phyloP scores from a whole-genome alignment of 2,797 vertebrate genomes.

The Semaprochilodus insignis region DNA sequence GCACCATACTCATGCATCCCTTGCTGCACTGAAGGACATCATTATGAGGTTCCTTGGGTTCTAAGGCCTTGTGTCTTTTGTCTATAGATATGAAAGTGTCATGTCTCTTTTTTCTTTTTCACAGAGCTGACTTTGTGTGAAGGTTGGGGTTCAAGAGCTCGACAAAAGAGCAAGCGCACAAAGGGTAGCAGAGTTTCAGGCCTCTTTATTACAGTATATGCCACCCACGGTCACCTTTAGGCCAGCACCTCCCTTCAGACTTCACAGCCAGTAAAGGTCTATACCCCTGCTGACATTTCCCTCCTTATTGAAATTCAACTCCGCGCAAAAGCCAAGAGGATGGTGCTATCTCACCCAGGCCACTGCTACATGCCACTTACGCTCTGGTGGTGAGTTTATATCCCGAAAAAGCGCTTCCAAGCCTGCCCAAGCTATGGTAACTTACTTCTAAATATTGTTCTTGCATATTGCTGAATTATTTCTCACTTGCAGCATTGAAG shows the following conservation, averaged over 20 bases:
- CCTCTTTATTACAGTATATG: constrained; percentile 50
- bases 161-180: constrained; percentile 53
- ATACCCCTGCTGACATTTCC: constrained; percentile 54
- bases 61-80: constrained; percentile 44
- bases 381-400: not conserved
- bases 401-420: not conserved
- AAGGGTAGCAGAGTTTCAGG: constrained; percentile 23
- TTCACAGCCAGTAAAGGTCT: constrained; percentile 55
- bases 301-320: constrained; percentile 50
- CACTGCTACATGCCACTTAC: not conserved
- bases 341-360: constrained; percentile 8
- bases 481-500: not conserved
- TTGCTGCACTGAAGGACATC: constrained; percentile 29
- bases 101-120: constrained; percentile 37
- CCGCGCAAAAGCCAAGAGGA: constrained; percentile 14
- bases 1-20: constrained; percentile 13
- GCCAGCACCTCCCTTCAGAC: constrained; percentile 44
- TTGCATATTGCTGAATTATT: not conserved
- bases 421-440: not conserved
- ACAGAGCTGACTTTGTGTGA: constrained; percentile 36
- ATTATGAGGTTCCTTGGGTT: constrained; percentile 23
- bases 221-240: constrained; percentile 49
- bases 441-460: not conserved
- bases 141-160: constrained; percentile 38
- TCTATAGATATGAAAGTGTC: constrained; percentile 47